phyloP scores from a whole-genome alignment of 2,888 invertebrate species.

The Noctua janthina region DNA sequence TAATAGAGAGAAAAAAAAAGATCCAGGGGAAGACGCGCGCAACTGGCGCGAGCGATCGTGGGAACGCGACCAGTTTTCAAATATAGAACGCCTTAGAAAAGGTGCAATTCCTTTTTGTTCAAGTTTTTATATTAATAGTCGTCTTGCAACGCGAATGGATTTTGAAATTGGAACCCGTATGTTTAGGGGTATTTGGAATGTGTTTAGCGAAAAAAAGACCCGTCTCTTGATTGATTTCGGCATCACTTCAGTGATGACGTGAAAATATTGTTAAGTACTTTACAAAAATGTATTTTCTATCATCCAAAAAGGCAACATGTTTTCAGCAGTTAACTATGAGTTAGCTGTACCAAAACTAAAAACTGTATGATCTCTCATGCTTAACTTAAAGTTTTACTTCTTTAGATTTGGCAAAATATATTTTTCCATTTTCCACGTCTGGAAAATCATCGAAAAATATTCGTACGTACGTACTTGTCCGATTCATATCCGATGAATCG shows the following conservation, averaged over 20 bases:
- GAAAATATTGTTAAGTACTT: neutral
- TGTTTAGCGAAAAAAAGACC: conserved; percentile 62
- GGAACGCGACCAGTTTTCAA: conserved; percentile 89
- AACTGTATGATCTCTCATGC: neutral
- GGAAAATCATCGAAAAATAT: neutral
- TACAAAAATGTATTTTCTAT: neutral
- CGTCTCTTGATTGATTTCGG: conserved; percentile 46
- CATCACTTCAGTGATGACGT: conserved; percentile 55
- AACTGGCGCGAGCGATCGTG: conserved; percentile 90
- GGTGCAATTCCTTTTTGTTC: conserved; percentile 88
- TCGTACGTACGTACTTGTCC: too few species aligned
- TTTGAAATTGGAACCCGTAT: conserved; percentile 82
- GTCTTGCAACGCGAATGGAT: conserved; percentile 79
- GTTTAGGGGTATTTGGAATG: conserved; percentile 67
- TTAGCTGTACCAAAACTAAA: neutral
- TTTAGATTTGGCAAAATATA: neutral
- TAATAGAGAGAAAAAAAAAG: conserved; percentile 81
- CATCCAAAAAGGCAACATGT: neutral
- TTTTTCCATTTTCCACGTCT: neutral
- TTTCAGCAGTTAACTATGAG: neutral
- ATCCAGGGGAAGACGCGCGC: conserved; percentile 85
- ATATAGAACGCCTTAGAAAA: conserved; percentile 89
- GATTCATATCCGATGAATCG: neutral
- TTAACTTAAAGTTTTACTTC: neutral
- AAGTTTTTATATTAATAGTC: conserved; percentile 85